Percentiles rank a stretch among this genome's conserved stretches.
phyloP scores from a whole-genome alignment of 2,113 vertebrate genomes.

The Probosciger aterrimus region DNA sequence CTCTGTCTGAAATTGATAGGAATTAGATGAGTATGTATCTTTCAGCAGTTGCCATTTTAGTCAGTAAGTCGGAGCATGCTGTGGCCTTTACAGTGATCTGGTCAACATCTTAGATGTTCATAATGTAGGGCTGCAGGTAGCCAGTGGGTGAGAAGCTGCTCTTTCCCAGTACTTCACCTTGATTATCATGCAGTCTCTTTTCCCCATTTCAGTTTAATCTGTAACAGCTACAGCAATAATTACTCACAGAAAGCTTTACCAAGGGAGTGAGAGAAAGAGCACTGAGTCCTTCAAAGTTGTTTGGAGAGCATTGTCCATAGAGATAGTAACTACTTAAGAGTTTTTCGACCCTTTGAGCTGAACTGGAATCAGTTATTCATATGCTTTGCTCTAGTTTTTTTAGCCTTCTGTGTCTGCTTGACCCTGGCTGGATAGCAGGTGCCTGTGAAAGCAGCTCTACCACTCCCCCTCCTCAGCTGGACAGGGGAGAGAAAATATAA shows the following conservation, averaged over 20 bases:
- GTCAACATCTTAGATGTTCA: background rate
- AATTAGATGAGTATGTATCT: background rate
- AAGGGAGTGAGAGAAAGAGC: background rate
- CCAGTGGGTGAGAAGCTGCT: background rate
- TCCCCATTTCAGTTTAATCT: background rate
- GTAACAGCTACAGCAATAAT: background rate
- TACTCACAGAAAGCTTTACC: background rate
- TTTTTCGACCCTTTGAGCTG: background rate
- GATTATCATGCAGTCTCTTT: background rate
- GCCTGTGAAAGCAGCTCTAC: background rate
- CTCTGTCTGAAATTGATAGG: background rate
- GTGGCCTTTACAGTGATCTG: background rate
- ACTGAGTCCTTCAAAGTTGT: background rate
- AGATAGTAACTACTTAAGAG: background rate
- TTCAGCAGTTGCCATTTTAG: background rate
- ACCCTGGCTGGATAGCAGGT: background rate
- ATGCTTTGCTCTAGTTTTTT: background rate
- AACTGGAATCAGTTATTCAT: constrained; percentile 4
- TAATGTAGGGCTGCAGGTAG: background rate
- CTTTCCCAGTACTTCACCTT: background rate
- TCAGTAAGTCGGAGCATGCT: background rate
- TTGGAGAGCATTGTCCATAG: background rate
- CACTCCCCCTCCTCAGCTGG: background rate
- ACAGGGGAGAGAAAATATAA: background rate
- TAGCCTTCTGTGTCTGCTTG: background rate